Evolutionary conservation across 2,888 invertebrate genomes (phyloP), one percentile per base, ranked within the genome.

Genomic region (Coelopa pilipes): DNA sequence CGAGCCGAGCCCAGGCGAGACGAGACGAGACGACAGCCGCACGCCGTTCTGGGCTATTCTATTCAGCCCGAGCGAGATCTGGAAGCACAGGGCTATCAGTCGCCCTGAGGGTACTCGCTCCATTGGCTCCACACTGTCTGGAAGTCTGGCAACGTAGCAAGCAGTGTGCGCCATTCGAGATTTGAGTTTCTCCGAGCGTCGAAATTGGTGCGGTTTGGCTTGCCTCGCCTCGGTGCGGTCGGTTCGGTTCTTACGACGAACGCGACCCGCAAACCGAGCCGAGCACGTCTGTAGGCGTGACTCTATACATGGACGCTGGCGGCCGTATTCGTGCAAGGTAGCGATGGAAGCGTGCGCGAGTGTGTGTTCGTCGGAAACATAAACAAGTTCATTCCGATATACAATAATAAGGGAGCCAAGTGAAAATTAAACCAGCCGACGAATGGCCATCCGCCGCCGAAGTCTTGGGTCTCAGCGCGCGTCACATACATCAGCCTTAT

Each of bases 81-180:
- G 34, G 34, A 34, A 34, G 4, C 7, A 7, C 34, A 34, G 34
- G 34, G 34, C 34, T 34, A 34, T 34, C 34, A 7, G 34, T 34
- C 34, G 34, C 34, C 34, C 34, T 34, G 34, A 34, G 7, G 34
- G 34, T 4, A 34, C 34, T 2, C 34, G 34, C 34, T 34, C 34
- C 34, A 34, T 34, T 34, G 34, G 34, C 34, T 34, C 34, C 34
- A 34, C 34, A 34, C 34, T 34, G 57, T 57, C 21, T 21, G 15
- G 21, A 62, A 62, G 24, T 62, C 24, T 62, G 60, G 60, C 60
- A 62, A 62, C 60, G 60, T 62, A 62, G 24, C 60, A 62, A 10
- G 24, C 24, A 24, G 15, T 24, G 24, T 34, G 60, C 60, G 24
- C 60, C 60, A 62, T 62, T 62, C 24, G 24, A 19, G 60, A 62